Percentiles rank a stretch among this genome's conserved stretches.
phyloP scores from a whole-genome alignment of 2,888 invertebrate genomes.

The Hydropsyche betteni region DNA sequence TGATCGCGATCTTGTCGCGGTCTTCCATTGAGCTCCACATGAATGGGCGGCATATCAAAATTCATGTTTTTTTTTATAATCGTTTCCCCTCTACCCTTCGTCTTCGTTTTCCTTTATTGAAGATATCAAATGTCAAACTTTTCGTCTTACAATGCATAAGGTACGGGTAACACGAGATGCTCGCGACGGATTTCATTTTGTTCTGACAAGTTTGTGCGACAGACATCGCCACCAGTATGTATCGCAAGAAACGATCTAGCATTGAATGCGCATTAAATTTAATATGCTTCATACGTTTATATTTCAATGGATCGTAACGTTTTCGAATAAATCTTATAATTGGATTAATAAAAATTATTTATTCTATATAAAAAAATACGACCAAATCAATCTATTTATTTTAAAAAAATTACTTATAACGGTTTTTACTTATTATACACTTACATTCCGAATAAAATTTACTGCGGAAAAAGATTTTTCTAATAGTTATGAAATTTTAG shows the following conservation, averaged over 20 bases:
- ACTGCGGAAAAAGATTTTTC: no score
- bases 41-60: slow-evolving; percentile 49
- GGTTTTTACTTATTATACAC: no score
- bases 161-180: slow-evolving; percentile 30
- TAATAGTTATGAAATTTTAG: no score
- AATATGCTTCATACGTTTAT: no score
- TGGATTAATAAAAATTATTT: not conserved
- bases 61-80: slow-evolving; percentile 37
- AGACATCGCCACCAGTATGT: slow-evolving; percentile 27
- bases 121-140: slow-evolving; percentile 46
- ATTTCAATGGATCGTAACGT: not conserved
- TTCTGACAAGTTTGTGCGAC: slow-evolving; percentile 31
- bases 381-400: no score
- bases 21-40: slow-evolving; percentile 38
- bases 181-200: slow-evolving; percentile 26
- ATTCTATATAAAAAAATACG: not conserved
- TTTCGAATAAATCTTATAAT: not conserved
- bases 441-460: no score
- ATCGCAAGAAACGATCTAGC: slow-evolving; percentile 3
- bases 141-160: slow-evolving; percentile 13
- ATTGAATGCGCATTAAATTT: no score
- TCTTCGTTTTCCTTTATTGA: slow-evolving; percentile 36
- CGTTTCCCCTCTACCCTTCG: not conserved
- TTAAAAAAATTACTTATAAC: no score
- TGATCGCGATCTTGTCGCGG: slow-evolving; percentile 33